Evolutionary conservation across 1,140 invertebrate genomes (phyloP).

Genomic region (Camponotus floridanus): DNA sequence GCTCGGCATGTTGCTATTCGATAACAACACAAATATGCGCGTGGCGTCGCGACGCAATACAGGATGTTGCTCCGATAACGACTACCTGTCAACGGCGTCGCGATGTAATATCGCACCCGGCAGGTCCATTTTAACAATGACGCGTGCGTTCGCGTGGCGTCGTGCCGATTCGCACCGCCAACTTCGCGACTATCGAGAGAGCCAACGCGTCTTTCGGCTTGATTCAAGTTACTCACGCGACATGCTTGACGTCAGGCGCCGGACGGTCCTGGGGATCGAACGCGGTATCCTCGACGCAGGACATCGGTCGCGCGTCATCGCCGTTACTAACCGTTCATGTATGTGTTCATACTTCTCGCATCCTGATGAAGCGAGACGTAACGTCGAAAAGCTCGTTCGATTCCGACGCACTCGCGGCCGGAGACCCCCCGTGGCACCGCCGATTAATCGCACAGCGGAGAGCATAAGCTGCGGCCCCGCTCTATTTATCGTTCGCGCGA

Average conservation of each 20-base stretch:
- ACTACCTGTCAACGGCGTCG: slow-evolving; percentile 23
- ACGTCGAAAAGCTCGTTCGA: slow-evolving; percentile 6
- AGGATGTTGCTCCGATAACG: slow-evolving; percentile 8
- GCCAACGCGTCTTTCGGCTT: background rate
- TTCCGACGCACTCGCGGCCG: slow-evolving; percentile 17
- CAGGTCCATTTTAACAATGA: slow-evolving; percentile 40
- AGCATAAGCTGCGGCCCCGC: slow-evolving; percentile 63
- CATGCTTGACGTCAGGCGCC: slow-evolving; percentile 9
- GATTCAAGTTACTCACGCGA: slow-evolving; percentile 12
- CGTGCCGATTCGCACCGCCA: background rate
- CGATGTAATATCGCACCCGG: background rate
- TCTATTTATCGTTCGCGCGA: slow-evolving; percentile 64
- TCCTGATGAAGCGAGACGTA: background rate
- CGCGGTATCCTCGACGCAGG: slow-evolving; percentile 6
- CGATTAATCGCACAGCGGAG: slow-evolving; percentile 43
- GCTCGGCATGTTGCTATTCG: background rate
- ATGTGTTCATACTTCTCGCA: background rate
- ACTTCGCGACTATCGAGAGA: too few species aligned
- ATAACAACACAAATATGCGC: background rate
- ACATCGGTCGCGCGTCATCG: slow-evolving; percentile 22
- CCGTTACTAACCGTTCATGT: background rate
- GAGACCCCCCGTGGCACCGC: background rate
- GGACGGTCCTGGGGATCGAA: slow-evolving; percentile 3
- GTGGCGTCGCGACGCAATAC: slow-evolving; percentile 7
- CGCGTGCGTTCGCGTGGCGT: background rate